Evolutionary conservation across 37 sponge, comb jelly and placozoan species (phyloP), one percentile per base, ranked within the genome.

Genomic region (Cladorhizidae sp.): DNA sequence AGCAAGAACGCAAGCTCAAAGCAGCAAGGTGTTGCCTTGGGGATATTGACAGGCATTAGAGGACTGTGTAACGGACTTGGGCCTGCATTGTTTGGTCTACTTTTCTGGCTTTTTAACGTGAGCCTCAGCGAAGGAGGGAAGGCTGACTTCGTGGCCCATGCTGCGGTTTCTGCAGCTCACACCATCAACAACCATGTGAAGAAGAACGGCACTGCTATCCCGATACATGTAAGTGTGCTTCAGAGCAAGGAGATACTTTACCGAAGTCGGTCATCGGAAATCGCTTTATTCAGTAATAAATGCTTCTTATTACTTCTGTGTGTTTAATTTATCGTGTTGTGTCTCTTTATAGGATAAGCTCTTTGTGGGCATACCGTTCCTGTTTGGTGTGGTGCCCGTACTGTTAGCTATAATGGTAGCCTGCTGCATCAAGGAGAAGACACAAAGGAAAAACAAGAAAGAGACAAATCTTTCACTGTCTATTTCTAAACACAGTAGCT

Each of bases 51-150:
- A 52, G 96, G 96, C 3, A 78, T 96, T 40, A 80, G 96, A 77
- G 96, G 96, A 1, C 73, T 96, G 45, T 93, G 96, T 45, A 96
- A 82, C 23, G 96, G 96, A 25, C 78, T 96, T 0, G 96, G 96
- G 6, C 96, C 96, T 20, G 96, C 96, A 23, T 11, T 88, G 61
- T 96, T 84, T 59, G 96, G 96, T 0, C 74, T 90, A 33, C 71
- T 96, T n/a, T 96, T 95, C 77, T 90, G 83, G 83, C 40, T 92
- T 33, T 86, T 83, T 63, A 81, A 95, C 62, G 90, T 95, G 1
- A 82, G 89, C 54, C 52, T 95, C 63, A 76, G 72, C 1, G 85
- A 81, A 0, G 65, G 23, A 14, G 40, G n/a, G n/a, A n/a, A n/a
- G n/a, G n/a, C 2, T n/a, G 76, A 68, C 35, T 36, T 38, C 29